Evolutionary conservation across 1,140 invertebrate genomes (phyloP), one percentile per base, ranked within the genome.

Genomic region (Notospermus geniculatus): DNA sequence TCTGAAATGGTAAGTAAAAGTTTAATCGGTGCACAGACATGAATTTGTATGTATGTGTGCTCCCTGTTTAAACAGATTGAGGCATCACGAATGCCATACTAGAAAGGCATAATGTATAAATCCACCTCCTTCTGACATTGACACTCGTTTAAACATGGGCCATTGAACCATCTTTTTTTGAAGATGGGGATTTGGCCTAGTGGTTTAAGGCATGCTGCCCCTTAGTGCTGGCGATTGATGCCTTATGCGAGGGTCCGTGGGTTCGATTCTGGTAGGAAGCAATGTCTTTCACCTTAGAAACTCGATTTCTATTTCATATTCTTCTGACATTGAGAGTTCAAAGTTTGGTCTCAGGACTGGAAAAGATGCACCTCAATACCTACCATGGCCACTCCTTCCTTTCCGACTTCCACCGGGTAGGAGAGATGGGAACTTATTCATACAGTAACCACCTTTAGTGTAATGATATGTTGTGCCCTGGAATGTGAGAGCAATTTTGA

Each of bases 381-480:
- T 22, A 36, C 55, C 29, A 2, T n/a, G 13, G 19, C 19, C 30
- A 29, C 19, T 52, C 22, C 39, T 28, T 52, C 59, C 36, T 23
- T 71, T 65, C 1, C 59, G 59, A 32, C 67, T 85, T 15, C 91
- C 90, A 60, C 91, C 91, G n/a, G 93, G 93, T 59, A 97, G 77
- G 4, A 77, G 70, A 0, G 90, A 89, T 22, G 83, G 78, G 64
- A 89, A 88, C 54, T 78, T 78, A 66, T 82, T 83, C 7, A 87
- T 71, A 54, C 82, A 80, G 52, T 85, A 80, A 0, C 91, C 91
- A 70, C 80, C 81, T 76, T 88, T 91, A 50, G 85, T 85, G 76
- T 88, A 93, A 1, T 85, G 86, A 69, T 83, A 87, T 11, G 92
- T 94, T 64, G 72, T 81, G 13, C 89, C 89, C 87, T 91, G 69